These are phyloP conservation scores for Pomatostomus ruficeps DNA, from an alignment of 2,113 vertebrate species.

Conservation along the genomic window DNA sequence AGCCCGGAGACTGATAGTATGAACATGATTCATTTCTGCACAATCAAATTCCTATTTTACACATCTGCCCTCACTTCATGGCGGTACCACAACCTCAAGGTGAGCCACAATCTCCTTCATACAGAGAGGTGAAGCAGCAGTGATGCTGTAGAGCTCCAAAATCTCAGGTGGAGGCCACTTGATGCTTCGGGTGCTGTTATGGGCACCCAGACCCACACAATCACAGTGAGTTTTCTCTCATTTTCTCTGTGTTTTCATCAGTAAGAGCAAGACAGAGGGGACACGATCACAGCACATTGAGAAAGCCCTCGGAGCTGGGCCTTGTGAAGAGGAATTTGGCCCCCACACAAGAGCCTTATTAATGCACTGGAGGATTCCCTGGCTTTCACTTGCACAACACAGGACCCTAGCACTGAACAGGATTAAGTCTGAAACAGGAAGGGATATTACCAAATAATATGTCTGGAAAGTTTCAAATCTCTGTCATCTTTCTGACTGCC, in stretches of 20 bases:
- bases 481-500: background rate
- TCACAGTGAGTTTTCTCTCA: background rate
- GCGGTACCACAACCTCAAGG: background rate
- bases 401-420: background rate
- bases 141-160: background rate
- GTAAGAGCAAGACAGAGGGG: background rate
- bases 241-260: background rate
- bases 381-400: too few relatives aligned
- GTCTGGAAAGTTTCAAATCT: background rate
- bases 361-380: background rate
- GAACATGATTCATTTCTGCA: background rate
- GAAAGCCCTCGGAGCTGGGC: background rate
- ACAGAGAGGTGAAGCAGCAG: background rate
- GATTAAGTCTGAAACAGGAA: background rate
- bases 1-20: background rate
- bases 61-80: background rate
- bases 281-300: rapidly evolving
- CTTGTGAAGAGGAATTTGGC: background rate
- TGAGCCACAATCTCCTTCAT: background rate
- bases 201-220: background rate
- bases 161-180: background rate
- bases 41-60: background rate
- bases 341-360: background rate
- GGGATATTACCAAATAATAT: background rate
- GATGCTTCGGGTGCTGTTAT: background rate